Base-by-base conservation (phyloP, 2,113 vertebrate genomes). In the Rhabdomys dilectus region DNA sequence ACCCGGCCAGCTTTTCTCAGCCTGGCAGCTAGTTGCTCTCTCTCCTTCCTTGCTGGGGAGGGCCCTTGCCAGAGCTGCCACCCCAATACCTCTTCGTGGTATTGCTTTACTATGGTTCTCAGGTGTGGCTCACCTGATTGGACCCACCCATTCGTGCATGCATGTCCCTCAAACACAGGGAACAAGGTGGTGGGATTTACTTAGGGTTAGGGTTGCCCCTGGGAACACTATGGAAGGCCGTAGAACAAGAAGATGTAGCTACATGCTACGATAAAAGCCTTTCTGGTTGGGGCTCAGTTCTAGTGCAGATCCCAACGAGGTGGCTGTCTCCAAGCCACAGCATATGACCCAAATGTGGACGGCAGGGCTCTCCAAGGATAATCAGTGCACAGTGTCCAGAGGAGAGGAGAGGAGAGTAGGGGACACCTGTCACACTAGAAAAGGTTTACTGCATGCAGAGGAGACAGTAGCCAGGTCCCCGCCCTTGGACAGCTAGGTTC, bases 21-120 rank as follows among this genome's bases (percentile, higher is more conserved):
- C 2, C 42, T 48, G 15, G 7, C 1, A 9, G 51, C 0, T 39
- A 12, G 42, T 0, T 39, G 58, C 36, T n/a, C 26, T 7, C 1
- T 9, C 17, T 15, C 26, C 34, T 70, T 16, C n/a, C 42, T 82
- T 0, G 0, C 3, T 39, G 39, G 13, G 58, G 17, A 26, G 62
- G 24, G 24, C 0, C 51, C 8, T n/a, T 12, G 8, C 7, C 16
- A 42, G 51, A 42, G 68, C 36, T 58, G 24, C 51, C 51, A 31
- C 1, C 51, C 87, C 48, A 36, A 51, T 29, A 53, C 48, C 48
- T 88, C 48, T 51, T 53, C 13, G 29, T 86, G 12, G 21, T 58
- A 42, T 13, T n/a, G 45, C 42, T 70, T 21, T 4, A 15, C 45
- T 53, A 11, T 70, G 45, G 64, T 3, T 70, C 11, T 70, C 60